These are phyloP conservation scores for Danaus melanippus DNA, from an alignment of 1,140 invertebrate genomes.

Conservation along the genomic window DNA sequence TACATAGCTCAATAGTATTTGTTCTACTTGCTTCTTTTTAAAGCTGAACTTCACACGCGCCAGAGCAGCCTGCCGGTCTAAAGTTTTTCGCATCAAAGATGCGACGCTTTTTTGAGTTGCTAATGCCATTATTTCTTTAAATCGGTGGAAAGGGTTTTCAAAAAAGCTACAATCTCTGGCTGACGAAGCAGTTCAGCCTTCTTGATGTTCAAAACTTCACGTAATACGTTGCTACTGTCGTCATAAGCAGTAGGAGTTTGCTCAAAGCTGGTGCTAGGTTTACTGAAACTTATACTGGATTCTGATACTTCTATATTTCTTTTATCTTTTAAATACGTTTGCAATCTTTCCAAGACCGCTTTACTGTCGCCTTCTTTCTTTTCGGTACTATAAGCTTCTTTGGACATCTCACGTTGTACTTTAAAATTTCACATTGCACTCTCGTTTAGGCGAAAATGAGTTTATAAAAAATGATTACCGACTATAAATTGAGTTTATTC, in stretches of 20 bases:
- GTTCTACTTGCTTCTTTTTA: constrained; percentile 50
- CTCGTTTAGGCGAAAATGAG: background rate
- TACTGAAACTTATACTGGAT: constrained; percentile 34
- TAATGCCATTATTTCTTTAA: constrained; percentile 61
- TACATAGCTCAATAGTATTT: constrained; percentile 43
- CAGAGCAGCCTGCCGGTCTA: constrained; percentile 51
- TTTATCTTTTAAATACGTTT: constrained; percentile 68
- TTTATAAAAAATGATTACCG: background rate
- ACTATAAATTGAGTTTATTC: background rate
- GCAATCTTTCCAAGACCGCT: constrained; percentile 64
- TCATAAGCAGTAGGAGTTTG: constrained; percentile 45
- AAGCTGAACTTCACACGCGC: constrained; percentile 49
- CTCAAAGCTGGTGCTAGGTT: constrained; percentile 60
- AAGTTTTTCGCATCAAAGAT: constrained; percentile 59
- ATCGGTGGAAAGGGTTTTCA: constrained; percentile 58
- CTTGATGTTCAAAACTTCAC: constrained; percentile 66
- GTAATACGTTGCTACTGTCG: constrained; percentile 57
- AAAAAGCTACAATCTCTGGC: constrained; percentile 56
- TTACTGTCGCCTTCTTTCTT: constrained; percentile 65
- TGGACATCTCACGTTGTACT: constrained; percentile 46
- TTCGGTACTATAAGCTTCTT: constrained; percentile 66
- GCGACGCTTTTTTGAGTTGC: constrained; percentile 56
- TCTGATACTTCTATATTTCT: constrained; percentile 49
- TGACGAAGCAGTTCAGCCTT: constrained; percentile 62
- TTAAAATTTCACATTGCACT: constrained; percentile 27